Percentiles rank a stretch among this genome's conserved stretches.
Evolutionary conservation across 2,888 invertebrate species (phyloP).

Genomic region (Meteorus colon): DNA sequence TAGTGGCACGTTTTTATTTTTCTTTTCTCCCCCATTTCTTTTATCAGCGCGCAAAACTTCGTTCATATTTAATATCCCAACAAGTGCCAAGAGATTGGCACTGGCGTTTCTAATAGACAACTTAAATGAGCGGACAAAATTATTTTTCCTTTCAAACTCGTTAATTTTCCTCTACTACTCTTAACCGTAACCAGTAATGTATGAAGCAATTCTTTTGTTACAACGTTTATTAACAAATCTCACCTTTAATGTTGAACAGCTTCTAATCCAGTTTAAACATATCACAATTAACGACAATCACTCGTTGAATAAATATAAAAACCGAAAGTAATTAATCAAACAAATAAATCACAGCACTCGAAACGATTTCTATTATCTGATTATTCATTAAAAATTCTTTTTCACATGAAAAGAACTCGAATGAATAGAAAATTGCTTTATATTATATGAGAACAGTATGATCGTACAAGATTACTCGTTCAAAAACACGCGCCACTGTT

Average conservation of each 20-base stretch:
- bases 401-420: constrained; percentile 19
- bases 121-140: constrained; percentile 11
- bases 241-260: constrained; percentile 51
- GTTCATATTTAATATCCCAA: neutral
- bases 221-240: constrained; percentile 29
- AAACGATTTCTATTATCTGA: constrained; percentile 9
- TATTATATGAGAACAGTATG: no score
- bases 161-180: neutral
- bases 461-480: neutral
- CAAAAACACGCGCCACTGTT: constrained; percentile 30
- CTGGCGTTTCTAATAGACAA: constrained; percentile 36
- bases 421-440: neutral
- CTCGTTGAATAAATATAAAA: constrained; percentile 21
- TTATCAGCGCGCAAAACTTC: neutral
- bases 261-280: constrained; percentile 60
- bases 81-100: neutral
- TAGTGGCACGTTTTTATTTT: constrained; percentile 39
- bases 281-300: constrained; percentile 50
- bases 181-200: neutral
- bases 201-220: neutral
- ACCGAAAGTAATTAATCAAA: constrained; percentile 33
- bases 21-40: neutral
- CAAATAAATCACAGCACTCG: constrained; percentile 47
- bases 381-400: constrained; percentile 14
- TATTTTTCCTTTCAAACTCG: constrained; percentile 20